These are phyloP conservation scores for Diuraphis noxia DNA, from an alignment of 1,140 invertebrate genomes.

Conservation along the genomic window DNA sequence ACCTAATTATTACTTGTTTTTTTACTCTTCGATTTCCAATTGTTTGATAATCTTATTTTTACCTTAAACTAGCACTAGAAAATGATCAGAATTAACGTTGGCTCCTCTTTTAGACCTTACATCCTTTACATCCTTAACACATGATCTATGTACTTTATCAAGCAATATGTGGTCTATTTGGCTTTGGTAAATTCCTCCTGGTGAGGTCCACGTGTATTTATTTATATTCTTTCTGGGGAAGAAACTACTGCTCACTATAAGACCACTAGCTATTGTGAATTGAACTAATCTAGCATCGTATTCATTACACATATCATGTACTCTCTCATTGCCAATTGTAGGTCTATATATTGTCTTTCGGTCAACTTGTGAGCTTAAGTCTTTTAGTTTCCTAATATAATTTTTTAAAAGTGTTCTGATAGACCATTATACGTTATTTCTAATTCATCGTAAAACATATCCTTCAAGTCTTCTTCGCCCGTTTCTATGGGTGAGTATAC, in stretches of 20 bases:
- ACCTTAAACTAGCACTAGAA: slow-evolving; percentile 28
- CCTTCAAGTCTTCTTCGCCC: slow-evolving; percentile 11
- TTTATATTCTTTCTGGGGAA: slow-evolving; percentile 18
- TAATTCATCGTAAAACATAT: slow-evolving; percentile 20
- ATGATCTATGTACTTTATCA: slow-evolving; percentile 25
- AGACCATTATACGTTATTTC: slow-evolving; percentile 7
- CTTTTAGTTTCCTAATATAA: slow-evolving; percentile 2
- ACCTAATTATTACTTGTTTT: neutral
- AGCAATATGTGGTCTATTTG: slow-evolving; percentile 24
- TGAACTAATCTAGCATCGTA: slow-evolving; percentile 7
- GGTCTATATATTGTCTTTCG: neutral
- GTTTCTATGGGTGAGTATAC: neutral
- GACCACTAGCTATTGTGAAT: slow-evolving; percentile 14
- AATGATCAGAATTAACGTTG: neutral
- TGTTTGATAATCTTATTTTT: neutral
- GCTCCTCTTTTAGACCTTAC: neutral
- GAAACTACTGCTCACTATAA: slow-evolving; percentile 12
- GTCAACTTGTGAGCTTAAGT: neutral
- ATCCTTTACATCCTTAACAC: slow-evolving; percentile 10
- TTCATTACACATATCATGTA: slow-evolving; percentile 21
- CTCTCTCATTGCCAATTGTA: neutral
- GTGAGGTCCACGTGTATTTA: slow-evolving; percentile 2
- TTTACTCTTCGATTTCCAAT: slow-evolving; percentile 22
- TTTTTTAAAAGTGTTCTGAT: neutral
- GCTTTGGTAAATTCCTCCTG: neutral